Percentiles rank a stretch among this genome's conserved stretches.
phyloP scores from a whole-genome alignment of 2,113 vertebrate species.

The Trogon surrucura region DNA sequence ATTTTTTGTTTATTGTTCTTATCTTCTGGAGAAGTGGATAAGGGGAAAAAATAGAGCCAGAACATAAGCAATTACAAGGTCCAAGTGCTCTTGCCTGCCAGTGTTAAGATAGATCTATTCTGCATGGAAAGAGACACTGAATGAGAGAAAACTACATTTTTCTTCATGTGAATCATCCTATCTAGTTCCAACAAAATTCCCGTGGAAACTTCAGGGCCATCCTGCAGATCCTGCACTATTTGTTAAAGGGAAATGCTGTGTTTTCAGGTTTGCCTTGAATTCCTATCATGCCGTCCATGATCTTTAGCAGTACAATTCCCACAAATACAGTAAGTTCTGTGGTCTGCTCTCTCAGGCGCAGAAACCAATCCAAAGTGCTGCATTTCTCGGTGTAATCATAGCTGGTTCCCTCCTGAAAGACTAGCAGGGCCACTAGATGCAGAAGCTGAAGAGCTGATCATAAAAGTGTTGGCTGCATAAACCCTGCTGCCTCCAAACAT shows the following conservation, averaged over 20 bases:
- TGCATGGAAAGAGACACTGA: not conserved
- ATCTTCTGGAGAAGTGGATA: slow-evolving; percentile 35
- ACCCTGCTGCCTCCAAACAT: not conserved
- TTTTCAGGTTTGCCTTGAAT: not conserved
- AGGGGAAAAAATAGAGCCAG: not conserved
- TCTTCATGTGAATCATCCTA: not conserved
- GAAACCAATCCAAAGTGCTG: not conserved
- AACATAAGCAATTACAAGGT: slow-evolving; percentile 29
- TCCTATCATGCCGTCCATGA: not conserved
- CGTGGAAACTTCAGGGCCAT: not conserved
- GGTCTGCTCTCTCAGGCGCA: not conserved
- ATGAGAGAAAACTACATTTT: not conserved
- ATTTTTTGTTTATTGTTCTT: not conserved
- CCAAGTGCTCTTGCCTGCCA: not conserved
- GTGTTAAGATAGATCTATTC: not conserved
- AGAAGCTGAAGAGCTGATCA: not conserved
- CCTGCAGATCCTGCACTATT: not conserved
- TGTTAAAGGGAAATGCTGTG: not conserved
- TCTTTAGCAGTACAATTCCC: not conserved
- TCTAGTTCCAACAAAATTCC: slow-evolving; percentile 1
- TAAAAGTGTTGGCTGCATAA: not conserved
- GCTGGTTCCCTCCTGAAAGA: not conserved
- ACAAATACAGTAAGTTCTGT: not conserved
- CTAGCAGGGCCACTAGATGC: not conserved
- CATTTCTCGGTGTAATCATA: not conserved